Conservation (phyloP, 2,113 vertebrate species). For the Numenius arquata region DNA sequence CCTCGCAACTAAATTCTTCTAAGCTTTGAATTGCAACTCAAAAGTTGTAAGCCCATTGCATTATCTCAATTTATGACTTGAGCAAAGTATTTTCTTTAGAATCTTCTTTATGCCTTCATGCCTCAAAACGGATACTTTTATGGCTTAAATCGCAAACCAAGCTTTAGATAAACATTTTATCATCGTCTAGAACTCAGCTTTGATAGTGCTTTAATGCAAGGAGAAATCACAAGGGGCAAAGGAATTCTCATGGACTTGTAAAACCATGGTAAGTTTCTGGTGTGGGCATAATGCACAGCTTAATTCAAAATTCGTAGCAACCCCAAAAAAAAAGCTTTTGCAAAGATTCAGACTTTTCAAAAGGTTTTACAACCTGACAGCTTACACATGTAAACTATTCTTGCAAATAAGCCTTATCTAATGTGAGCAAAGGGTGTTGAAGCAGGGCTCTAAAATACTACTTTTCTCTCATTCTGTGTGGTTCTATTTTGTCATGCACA, state of each 20-base stretch:
- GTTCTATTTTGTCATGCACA: accelerated
- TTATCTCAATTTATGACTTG: not conserved
- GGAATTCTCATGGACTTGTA: not conserved
- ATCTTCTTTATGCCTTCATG: not conserved
- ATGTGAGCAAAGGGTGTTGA: not conserved
- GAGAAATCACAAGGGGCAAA: not conserved
- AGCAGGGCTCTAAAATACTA: not conserved
- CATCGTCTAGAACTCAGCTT: not conserved
- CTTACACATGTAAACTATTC: not conserved
- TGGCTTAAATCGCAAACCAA: not conserved
- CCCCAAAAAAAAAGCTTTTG: not conserved
- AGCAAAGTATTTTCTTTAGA: not conserved
- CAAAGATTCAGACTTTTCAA: not conserved
- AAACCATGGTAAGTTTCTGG: not conserved
- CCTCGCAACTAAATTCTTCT: not conserved
- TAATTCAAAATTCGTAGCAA: not conserved
- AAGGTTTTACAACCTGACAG: not conserved
- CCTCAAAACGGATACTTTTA: not conserved
- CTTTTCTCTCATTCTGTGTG: not conserved
- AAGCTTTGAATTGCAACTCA: not conserved
- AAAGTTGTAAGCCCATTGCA: not conserved
- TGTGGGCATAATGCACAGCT: not conserved
- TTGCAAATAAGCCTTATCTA: not conserved
- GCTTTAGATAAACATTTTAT: not conserved
- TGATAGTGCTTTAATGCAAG: not conserved